These are phyloP conservation scores for Microplitis mediator DNA, from an alignment of 1,140 invertebrate genomes.

Conservation along the genomic window DNA sequence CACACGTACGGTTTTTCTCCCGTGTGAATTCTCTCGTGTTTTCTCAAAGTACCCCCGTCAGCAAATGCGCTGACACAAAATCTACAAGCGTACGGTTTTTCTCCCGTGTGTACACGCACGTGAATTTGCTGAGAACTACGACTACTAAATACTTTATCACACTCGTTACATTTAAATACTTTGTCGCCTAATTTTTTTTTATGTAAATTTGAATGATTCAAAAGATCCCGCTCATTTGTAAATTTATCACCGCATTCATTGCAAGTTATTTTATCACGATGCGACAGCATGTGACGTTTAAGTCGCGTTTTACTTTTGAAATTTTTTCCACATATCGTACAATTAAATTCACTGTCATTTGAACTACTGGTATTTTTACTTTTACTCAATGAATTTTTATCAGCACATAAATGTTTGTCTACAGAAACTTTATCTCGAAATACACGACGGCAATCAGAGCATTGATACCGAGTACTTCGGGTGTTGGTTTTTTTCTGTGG, in stretches of 20 bases:
- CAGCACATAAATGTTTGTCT: no score
- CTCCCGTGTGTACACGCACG: constrained; percentile 66
- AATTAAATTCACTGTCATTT: constrained; percentile 51
- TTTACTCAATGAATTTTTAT: no score
- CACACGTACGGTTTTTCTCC: constrained; percentile 73
- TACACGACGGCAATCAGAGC: no score
- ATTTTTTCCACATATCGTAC: constrained; percentile 59
- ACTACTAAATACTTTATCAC: constrained; percentile 60
- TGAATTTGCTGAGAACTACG: constrained; percentile 69
- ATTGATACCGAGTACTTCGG: no score
- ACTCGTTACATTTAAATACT: constrained; percentile 59
- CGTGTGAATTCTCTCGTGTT: constrained; percentile 70
- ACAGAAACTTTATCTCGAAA: no score
- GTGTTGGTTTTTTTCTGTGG: no score
- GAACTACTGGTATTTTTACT: no score
- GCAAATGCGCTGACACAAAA: constrained; percentile 82
- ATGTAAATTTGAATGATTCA: constrained; percentile 49
- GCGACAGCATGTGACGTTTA: constrained; percentile 64
- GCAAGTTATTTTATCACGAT: constrained; percentile 61
- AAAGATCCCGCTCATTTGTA: constrained; percentile 44
- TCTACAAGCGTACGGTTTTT: constrained; percentile 73
- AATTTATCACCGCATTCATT: constrained; percentile 60
- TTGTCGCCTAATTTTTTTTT: constrained; percentile 57
- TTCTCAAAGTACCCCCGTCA: constrained; percentile 65
- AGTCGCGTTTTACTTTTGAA: constrained; percentile 64